These are phyloP conservation scores for Crotalus horridus DNA, from an alignment of 2,113 vertebrate genomes.

Conservation along the genomic window DNA sequence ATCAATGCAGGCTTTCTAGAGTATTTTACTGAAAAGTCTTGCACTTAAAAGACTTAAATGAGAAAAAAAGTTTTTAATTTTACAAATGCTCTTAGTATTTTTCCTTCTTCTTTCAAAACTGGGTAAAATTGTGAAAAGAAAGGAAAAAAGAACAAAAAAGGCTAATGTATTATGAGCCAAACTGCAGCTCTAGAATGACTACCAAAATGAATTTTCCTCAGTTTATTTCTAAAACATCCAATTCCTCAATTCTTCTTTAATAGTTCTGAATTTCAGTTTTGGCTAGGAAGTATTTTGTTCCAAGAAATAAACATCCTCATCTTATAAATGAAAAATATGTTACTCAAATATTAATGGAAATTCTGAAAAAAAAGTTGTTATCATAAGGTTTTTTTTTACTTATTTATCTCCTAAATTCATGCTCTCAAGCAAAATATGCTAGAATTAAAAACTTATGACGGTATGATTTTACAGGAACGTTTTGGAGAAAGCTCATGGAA, in stretches of 20 bases:
- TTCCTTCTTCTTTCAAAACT: background rate
- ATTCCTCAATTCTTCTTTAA: conserved; percentile 1
- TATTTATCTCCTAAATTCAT: conserved; percentile 54
- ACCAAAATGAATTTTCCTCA: conserved; percentile 48
- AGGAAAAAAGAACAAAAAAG: background rate
- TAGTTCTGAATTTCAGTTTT: conserved; percentile 21
- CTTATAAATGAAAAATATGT: conserved; percentile 67
- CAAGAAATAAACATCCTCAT: conserved; percentile 59
- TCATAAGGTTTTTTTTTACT: conserved; percentile 64
- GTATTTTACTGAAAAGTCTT: background rate
- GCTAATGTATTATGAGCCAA: background rate
- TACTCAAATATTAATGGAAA: conserved; percentile 60
- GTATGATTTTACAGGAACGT: background rate
- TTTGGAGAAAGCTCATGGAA: background rate
- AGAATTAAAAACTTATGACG: conserved; percentile 59
- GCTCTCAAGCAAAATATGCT: conserved; percentile 56
- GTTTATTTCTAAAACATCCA: background rate
- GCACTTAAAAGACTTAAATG: background rate
- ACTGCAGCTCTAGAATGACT: conserved; percentile 8
- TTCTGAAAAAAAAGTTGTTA: conserved; percentile 54
- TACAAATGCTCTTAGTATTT: background rate
- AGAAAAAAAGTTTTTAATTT: background rate
- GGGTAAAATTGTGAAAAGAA: background rate
- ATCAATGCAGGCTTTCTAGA: background rate
- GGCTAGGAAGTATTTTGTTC: conserved; percentile 40